phyloP scores from a whole-genome alignment of 2,888 invertebrate species.

The Netelia virgata region DNA sequence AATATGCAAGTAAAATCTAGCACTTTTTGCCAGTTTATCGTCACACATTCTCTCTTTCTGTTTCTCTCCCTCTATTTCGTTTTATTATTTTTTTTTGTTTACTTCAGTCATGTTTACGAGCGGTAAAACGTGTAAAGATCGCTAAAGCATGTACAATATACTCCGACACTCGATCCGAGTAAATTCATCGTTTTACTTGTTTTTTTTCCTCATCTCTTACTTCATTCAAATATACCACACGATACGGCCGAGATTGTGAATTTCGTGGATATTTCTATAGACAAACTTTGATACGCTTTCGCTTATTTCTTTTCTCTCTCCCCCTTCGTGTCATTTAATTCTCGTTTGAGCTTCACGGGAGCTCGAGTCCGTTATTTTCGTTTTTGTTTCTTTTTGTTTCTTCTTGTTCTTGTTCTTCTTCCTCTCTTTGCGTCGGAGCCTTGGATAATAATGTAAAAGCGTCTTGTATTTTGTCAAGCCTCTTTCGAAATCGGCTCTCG shows the following conservation, averaged over 20 bases:
- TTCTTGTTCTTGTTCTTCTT: conserved; percentile 22
- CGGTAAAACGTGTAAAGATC: conserved; percentile 75
- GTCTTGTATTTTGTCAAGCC: conserved; percentile 41
- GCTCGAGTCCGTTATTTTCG: conserved; percentile 48
- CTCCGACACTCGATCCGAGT: conserved; percentile 61
- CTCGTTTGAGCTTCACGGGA: conserved; percentile 37
- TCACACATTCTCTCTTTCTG: conserved; percentile 69
- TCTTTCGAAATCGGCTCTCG: conserved; percentile 73
- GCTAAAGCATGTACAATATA: conserved; percentile 76
- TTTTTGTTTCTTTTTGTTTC: conserved; percentile 38
- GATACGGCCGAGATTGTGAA: conserved; percentile 44
- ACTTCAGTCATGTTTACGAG: conserved; percentile 72
- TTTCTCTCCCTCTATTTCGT: conserved; percentile 55
- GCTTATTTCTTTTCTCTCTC: conserved; percentile 51
- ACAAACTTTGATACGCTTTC: conserved; percentile 68
- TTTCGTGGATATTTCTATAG: conserved; percentile 64
- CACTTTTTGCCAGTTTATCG: conserved; percentile 67
- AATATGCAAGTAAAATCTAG: conserved; percentile 70
- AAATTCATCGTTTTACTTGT: conserved; percentile 53
- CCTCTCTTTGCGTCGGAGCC: conserved; percentile 35
- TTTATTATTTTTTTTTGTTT: conserved; percentile 49
- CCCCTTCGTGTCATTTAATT: conserved; percentile 17
- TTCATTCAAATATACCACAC: conserved; percentile 53
- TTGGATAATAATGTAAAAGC: conserved; percentile 57
- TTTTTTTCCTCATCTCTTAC: conserved; percentile 40